Conservation (phyloP, 2,113 vertebrate genomes). For the Onychostoma macrolepis region DNA sequence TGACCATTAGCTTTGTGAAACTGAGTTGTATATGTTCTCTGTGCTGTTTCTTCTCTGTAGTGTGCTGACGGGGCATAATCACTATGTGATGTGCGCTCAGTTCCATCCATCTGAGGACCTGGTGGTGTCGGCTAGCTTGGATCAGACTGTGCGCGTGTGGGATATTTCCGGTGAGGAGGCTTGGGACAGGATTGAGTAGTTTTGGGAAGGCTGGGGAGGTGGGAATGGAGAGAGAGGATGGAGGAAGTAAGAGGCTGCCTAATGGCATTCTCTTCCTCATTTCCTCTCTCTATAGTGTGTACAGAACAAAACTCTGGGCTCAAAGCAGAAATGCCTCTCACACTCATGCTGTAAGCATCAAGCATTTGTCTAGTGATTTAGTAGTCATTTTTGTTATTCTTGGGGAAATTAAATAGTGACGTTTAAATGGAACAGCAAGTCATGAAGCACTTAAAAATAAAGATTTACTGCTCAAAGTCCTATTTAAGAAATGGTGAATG, state of each 20-base stretch:
- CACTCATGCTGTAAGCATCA: not conserved
- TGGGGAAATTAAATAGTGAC: too few species aligned
- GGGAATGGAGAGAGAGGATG: conserved; percentile 54
- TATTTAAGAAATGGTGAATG: not conserved
- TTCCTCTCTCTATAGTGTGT: conserved; percentile 62
- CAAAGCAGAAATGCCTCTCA: conserved; percentile 69
- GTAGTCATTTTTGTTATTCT: not conserved
- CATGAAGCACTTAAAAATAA: not conserved
- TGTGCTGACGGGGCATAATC: conserved; percentile 95
- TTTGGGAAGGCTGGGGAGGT: conserved; percentile 21
- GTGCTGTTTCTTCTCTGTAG: conserved; percentile 66
- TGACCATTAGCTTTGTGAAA: not conserved
- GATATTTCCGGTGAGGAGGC: conserved; percentile 96
- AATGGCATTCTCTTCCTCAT: conserved; percentile 45
- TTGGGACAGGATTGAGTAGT: conserved; percentile 12
- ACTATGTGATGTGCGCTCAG: conserved; percentile 98
- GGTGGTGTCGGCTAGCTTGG: conserved; percentile 95
- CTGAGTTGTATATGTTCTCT: not conserved
- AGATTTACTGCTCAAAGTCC: not conserved
- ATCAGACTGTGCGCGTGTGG: conserved; percentile 98
- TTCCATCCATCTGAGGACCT: conserved; percentile 96
- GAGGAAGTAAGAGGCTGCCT: conserved; percentile 44
- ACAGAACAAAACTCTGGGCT: conserved; percentile 71
- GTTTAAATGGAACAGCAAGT: not conserved
- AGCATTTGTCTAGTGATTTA: not conserved